Evolutionary conservation across 2,113 vertebrate genomes (phyloP).

Genomic region (Oryzias woworae): DNA sequence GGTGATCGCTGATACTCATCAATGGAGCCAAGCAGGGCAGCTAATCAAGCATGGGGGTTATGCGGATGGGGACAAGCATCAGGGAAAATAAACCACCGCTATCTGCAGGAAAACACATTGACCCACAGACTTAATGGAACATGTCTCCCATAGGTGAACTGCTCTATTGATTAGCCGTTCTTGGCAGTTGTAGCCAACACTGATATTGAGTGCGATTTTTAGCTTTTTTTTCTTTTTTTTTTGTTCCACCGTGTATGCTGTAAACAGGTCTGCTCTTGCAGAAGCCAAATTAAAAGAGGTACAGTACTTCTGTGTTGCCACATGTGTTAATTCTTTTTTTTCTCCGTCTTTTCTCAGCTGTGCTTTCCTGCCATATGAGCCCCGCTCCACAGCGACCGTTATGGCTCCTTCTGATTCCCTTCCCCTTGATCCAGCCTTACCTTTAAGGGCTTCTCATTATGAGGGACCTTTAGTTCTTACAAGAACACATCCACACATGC

Average conservation of each 20-base stretch:
- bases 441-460: slow-evolving; percentile 59
- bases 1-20: slow-evolving; percentile 63
- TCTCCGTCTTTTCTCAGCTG: slow-evolving; percentile 6
- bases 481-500: slow-evolving; percentile 2
- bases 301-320: slow-evolving; percentile 32
- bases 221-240: slow-evolving; percentile 13
- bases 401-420: slow-evolving; percentile 58
- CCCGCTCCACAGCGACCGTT: slow-evolving; percentile 52
- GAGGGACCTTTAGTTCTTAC: slow-evolving; percentile 35
- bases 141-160: slow-evolving; percentile 56
- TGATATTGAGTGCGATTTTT: slow-evolving; percentile 62
- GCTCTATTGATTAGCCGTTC: slow-evolving; percentile 68
- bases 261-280: slow-evolving; percentile 43
- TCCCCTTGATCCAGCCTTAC: slow-evolving; percentile 56
- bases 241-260: slow-evolving; percentile 10
- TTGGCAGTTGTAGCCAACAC: slow-evolving; percentile 62
- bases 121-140: slow-evolving; percentile 63
- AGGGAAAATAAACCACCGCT: slow-evolving; percentile 58
- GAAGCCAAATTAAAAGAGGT: slow-evolving; percentile 46
- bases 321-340: slow-evolving; percentile 3
- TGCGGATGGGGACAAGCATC: slow-evolving; percentile 47
- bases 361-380: slow-evolving; percentile 48
- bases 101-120: slow-evolving; percentile 70
- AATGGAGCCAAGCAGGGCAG: slow-evolving; percentile 58
- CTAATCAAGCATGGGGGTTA: slow-evolving; percentile 60